Base-by-base conservation (phyloP, 2,797 vertebrate species). In the Poeciliopsis turneri region DNA sequence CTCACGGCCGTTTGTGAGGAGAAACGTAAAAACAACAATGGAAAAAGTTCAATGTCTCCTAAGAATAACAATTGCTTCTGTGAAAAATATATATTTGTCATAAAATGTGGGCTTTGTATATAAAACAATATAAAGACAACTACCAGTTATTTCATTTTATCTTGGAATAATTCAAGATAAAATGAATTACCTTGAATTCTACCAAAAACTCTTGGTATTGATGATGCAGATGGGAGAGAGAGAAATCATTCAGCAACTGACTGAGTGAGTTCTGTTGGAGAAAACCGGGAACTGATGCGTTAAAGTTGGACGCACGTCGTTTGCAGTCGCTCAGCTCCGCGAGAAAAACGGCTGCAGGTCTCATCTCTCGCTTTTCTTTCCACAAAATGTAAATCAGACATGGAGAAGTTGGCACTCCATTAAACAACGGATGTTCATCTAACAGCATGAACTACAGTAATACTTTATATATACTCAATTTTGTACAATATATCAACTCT, bases 81-180 rank as follows among this genome's bases (percentile, higher is more conserved):
- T 97, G 97, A 99, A 99, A 98, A 98, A 99, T 98, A 98, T 96
- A 98, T 47, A 82, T 97, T 95, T 95, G 95, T 97, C 96, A 97
- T 96, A 97, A 98, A 98, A 97, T 96, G 96, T 96, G 81, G 83
- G 78, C 87, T 93, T 97, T 95, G 96, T 93, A 94, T 92, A 82
- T 89, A 92, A 96, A 97, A 91, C 82, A 95, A 94, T 97, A 97
- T 95, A 97, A 97, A 97, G 95, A 94, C 95, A 96, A 82, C 94
- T 95, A 94, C 89, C 91, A 93, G 95, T 95, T 94, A 84, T 92
- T 93, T 88, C 94, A 77, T 78, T 96, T 96, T 86, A 92, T 89
- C 91, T 89, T 94, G 90, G 93, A 94, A 96, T 95, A 96, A 97
- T 96, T 96, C 95, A 94, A 95, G 90, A 95, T 95, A 93, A 43